Conservation (phyloP, 2,113 vertebrate species). For the Meleagris gallopavo region DNA sequence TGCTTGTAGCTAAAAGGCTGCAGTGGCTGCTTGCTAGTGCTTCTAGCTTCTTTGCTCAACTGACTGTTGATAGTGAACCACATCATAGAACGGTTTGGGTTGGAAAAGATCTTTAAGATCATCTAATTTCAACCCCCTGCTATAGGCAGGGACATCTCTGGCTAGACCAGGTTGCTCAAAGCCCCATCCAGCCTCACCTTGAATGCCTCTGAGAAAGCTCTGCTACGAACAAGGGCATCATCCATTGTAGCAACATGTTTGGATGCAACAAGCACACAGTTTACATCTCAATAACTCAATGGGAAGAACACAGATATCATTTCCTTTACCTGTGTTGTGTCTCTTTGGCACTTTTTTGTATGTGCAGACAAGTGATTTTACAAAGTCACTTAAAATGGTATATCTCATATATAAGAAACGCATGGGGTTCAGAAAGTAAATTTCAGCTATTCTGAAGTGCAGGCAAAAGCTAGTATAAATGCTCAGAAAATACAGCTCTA, state of each 20-base stretch:
- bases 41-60: not conserved
- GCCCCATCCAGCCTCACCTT: no score
- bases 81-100: no score
- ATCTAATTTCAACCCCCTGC: no score
- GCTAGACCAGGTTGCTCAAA: no score
- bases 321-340: not conserved
- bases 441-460: not conserved
- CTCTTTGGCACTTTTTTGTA: not conserved
- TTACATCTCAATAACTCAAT: not conserved
- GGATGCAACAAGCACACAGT: not conserved
- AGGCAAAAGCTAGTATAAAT: not conserved
- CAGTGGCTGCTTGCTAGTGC: not conserved
- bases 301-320: not conserved
- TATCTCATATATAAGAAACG: not conserved
- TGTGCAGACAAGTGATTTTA: not conserved
- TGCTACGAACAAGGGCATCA: not conserved
- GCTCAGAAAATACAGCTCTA: slow-evolving; percentile 5
- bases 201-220: not conserved
- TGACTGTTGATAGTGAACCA: not conserved
- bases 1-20: not conserved
- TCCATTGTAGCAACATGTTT: not conserved
- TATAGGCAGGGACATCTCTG: no score
- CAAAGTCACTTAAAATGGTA: not conserved
- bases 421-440: not conserved
- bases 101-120: no score